A percentile compares a stretch with the other conserved stretches of the same genome.
These are phyloP conservation scores for Synaphobranchus kaupii DNA, from an alignment of 2,797 vertebrate species.

Conservation along the genomic window DNA sequence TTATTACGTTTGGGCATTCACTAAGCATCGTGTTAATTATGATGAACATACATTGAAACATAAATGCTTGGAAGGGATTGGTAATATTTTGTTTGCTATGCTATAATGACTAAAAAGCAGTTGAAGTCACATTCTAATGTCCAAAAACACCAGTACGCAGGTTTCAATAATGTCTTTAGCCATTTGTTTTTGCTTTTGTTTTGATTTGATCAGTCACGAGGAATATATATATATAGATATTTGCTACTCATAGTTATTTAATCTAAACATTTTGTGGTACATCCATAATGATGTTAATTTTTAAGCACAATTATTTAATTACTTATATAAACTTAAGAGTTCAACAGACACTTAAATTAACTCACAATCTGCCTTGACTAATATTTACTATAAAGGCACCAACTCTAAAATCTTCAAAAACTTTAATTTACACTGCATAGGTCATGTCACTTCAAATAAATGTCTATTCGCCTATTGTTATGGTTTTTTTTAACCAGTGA, in stretches of 20 bases:
- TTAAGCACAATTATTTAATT: not conserved
- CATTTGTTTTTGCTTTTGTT: constrained; percentile 15
- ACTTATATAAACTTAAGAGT: not conserved
- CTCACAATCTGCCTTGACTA: not conserved
- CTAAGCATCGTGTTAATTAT: not conserved
- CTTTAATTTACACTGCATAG: not conserved
- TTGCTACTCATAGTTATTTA: not conserved
- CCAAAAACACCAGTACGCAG: not conserved
- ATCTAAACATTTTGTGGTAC: not conserved
- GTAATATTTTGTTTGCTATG: not conserved
- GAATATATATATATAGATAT: not conserved
- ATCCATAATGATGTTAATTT: not conserved
- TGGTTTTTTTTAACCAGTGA: not conserved
- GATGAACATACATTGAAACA: not conserved
- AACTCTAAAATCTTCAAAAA: not conserved
- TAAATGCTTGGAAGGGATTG: not conserved
- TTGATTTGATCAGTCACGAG: constrained; percentile 21
- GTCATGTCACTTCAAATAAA: not conserved
- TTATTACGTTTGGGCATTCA: not conserved
- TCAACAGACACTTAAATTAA: not conserved
- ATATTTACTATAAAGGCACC: not conserved
- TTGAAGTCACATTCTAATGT: not conserved
- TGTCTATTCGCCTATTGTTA: not conserved
- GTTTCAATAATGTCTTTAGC: not conserved
- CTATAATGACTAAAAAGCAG: not conserved